Percentiles rank a stretch among this genome's conserved stretches.
Evolutionary conservation across 2,113 vertebrate genomes (phyloP).

Genomic region (Rhinichthys klamathensis): DNA sequence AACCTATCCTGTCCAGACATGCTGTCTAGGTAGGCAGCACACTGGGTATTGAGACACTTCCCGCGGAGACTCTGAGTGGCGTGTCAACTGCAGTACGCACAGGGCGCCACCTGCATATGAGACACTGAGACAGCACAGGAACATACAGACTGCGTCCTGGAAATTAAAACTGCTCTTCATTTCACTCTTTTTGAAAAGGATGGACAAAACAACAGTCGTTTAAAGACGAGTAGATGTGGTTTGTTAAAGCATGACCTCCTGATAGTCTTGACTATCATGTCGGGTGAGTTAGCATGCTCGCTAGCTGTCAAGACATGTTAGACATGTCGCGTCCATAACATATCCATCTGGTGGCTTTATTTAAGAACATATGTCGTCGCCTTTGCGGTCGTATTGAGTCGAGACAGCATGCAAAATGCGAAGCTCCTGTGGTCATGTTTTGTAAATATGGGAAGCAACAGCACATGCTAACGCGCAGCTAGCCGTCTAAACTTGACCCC

Average conservation of each 20-base stretch:
- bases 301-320: conserved; percentile 19
- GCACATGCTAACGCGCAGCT: conserved; percentile 29
- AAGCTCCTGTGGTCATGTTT: neutral
- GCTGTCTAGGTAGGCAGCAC: neutral
- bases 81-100: conserved; percentile 3
- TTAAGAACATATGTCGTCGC: neutral
- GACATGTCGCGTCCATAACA: neutral
- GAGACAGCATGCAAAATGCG: neutral
- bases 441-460: conserved; percentile 10
- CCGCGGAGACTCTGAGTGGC: neutral
- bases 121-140: neutral
- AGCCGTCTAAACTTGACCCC: conserved; percentile 26
- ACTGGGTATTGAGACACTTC: neutral
- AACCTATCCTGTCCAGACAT: neutral
- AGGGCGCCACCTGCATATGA: neutral
- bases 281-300: conserved; percentile 34
- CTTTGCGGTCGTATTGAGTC: neutral
- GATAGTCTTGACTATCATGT: neutral
- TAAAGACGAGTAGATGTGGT: neutral
- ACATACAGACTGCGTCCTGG: neutral
- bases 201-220: neutral
- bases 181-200: neutral
- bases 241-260: neutral
- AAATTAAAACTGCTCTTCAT: neutral
- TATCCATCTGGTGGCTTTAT: neutral